phyloP scores from a whole-genome alignment of 1,140 invertebrate genomes.

The Apocrypta bakeri region DNA sequence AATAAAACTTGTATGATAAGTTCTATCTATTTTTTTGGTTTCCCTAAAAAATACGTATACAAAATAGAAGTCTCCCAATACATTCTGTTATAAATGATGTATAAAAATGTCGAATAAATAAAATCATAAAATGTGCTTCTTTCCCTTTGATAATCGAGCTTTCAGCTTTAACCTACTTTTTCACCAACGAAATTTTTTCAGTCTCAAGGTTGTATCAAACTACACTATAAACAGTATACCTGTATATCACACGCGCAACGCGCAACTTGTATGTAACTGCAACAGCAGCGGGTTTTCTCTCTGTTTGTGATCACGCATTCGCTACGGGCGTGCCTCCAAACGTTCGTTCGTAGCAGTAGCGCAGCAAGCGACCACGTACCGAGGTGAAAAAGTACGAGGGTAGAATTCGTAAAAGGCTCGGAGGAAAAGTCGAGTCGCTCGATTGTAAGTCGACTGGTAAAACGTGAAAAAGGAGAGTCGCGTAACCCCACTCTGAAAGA shows the following conservation, averaged over 20 bases:
- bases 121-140: too few relatives aligned
- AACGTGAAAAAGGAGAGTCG: background rate
- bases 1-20: too few relatives aligned
- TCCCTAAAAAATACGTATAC: too few relatives aligned
- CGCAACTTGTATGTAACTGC: slow-evolving; percentile 9
- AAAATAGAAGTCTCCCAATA: too few relatives aligned
- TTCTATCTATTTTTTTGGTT: too few relatives aligned
- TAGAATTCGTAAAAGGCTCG: slow-evolving; percentile 23
- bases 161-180: background rate
- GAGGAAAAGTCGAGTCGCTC: slow-evolving; percentile 25
- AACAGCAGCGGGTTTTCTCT: slow-evolving; percentile 8
- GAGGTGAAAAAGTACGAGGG: slow-evolving; percentile 21
- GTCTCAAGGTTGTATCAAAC: background rate
- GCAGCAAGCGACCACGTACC: background rate
- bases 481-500: background rate
- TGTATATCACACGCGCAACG: slow-evolving; percentile 7
- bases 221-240: background rate
- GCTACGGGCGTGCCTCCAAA: slow-evolving; percentile 17
- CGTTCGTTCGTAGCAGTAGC: slow-evolving; percentile 9
- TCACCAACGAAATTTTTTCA: background rate
- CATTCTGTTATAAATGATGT: too few relatives aligned
- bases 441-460: slow-evolving; percentile 40
- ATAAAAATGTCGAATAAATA: too few relatives aligned
- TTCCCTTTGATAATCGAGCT: too few relatives aligned
- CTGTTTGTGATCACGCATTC: slow-evolving; percentile 21